Conservation (phyloP, 2,113 vertebrate genomes). For the Geothlypis trichas region DNA sequence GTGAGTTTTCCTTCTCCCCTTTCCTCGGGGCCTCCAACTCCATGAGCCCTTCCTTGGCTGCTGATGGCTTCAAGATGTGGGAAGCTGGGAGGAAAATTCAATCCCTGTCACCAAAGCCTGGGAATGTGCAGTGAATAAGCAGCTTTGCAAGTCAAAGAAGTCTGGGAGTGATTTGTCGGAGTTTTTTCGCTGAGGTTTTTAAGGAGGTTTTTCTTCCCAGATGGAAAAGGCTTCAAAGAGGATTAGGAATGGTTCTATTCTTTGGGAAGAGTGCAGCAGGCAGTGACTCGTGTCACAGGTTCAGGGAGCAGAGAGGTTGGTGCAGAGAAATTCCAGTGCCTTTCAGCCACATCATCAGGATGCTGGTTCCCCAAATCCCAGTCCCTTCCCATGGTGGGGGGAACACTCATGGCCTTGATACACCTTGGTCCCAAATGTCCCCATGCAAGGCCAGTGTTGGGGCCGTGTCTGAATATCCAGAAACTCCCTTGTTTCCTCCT, state of each 20-base stretch:
- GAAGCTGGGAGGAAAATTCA: not conserved
- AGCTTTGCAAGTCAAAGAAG: not conserved
- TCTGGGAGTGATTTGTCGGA: not conserved
- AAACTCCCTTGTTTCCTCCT: not conserved
- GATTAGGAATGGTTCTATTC: not conserved
- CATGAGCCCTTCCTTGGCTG: not conserved
- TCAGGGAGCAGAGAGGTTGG: not conserved
- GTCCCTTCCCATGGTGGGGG: not conserved
- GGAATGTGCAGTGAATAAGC: not conserved
- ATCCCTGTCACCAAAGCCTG: not conserved
- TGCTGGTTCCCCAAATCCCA: not conserved
- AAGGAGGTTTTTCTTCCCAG: not conserved
- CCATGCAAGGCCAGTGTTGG: not conserved
- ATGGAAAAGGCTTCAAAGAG: not conserved
- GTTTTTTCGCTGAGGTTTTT: not conserved
- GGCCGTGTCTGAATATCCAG: not conserved
- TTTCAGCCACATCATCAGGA: not conserved
- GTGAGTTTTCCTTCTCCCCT: not conserved
- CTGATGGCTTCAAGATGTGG: constrained; percentile 67
- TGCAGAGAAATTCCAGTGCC: not conserved
- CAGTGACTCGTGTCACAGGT: not conserved
- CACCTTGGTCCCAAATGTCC: not conserved
- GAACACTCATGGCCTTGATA: fast-evolving
- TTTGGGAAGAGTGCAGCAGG: not conserved
- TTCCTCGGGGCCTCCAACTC: not conserved